Evolutionary conservation across 2,888 invertebrate species (phyloP), one percentile per base, ranked within the genome.

Genomic region (Pyrrhia umbra): DNA sequence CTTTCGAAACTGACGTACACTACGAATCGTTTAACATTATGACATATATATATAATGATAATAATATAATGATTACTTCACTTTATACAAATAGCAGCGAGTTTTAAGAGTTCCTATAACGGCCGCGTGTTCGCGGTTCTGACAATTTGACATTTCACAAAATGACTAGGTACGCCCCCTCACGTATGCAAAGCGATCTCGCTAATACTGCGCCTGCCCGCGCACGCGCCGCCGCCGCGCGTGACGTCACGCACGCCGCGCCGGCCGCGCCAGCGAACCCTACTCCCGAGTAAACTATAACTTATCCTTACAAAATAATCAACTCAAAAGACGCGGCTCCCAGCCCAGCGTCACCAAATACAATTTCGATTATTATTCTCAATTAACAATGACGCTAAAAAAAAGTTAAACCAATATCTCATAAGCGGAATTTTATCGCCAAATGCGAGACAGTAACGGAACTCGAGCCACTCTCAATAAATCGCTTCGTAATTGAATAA

Each of bases 101-200:
- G 96, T 96, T 96, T 96, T 96, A 95, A 96, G 96, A 96, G 96
- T 96, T 96, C 96, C 96, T 96, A 96, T 96, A 95, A 95, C 94
- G 96, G 94, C 93, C 94, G 95, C 93, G 88, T 88, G 82, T 81
- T 85, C 88, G 93, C 94, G 93, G 94, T 88, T 90, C 90, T 90
- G 93, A 91, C 91, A 91, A 92, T 93, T 94, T 92, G 92, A 94
- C 93, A 94, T 92, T 95, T 94, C 92, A 93, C 90, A 91, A 95
- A 95, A 95, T 95, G 95, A 95, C 95, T 95, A 95, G 95, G 92
- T 93, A 90, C 91, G 91, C 88, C 89, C 85, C 86, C 87, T 85
- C 80, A 86, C 87, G 76, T 81, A 80, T 84, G 87, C 82, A 85
- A 84, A 85, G 87, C 88, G 85, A 83, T 85, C 85, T 85, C 88